Base-by-base conservation (phyloP, 2,797 vertebrate species). In the Bovichtus diacanthus region DNA sequence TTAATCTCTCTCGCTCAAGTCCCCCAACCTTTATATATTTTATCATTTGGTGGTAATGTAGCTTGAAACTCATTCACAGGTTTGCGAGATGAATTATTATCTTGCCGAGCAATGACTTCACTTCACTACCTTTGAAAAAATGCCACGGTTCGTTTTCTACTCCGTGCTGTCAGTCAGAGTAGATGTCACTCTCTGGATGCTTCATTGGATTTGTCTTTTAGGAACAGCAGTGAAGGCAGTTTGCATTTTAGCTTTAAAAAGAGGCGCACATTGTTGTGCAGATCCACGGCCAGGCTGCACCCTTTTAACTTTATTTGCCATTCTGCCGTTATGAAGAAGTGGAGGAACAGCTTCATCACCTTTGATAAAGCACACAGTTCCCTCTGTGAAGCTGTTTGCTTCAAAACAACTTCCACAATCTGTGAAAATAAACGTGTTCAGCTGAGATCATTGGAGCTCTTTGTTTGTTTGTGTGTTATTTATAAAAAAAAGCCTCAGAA, bases 391-490 rank as follows among this genome's bases (percentile, higher is more conserved):
- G 72, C 66, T 74, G 21, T 71, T 69, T 61, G 27, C 63, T 65
- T 75, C 49, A 58, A 70, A 87, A 71, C 46, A 55, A 58, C n/a
- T 39, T 78, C 56, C 46, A 11, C 43, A 41, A 2, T 1, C 1
- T 36, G 39, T 18, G 27, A 73, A 70, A 80, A 70, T 46, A 55
- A 83, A 71, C 9, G 49, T 41, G 44, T 47, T 78, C 36, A 39
- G 19, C 60, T 76, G 13, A 49, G 39, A 70, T 69, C 82, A 66
- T 69, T 56, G 34, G 9, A 61, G 21, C 68, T 56, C 25, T 81
- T 72, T 73, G 44, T 69, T 71, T 54, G 13, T 44, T 56, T 49
- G 25, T n/a, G 50, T 34, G 69, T 85, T 81, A 78, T 83, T 86
- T 69, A n/a, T n/a, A n/a, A n/a, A 71, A 77, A 76, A 67, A 83